phyloP scores from a whole-genome alignment of 2,113 vertebrate genomes.

The Ornithorhynchus anatinus region DNA sequence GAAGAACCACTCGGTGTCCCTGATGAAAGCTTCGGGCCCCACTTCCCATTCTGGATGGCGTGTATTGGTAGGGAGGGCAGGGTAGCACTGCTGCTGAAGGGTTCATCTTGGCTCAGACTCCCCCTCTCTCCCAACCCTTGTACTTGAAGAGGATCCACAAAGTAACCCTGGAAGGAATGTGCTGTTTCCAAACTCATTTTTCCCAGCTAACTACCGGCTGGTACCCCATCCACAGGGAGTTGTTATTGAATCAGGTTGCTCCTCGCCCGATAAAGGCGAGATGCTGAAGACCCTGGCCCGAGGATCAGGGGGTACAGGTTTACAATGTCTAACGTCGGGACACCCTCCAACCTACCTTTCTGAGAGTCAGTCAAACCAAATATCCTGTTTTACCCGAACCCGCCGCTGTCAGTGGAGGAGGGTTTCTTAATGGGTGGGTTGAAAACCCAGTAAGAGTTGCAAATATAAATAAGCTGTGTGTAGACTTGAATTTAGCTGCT shows the following conservation, averaged over 20 bases:
- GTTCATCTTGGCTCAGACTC: not conserved
- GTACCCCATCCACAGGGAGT: not conserved
- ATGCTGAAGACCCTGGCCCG: not conserved
- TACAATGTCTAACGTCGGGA: not conserved
- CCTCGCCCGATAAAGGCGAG: not conserved
- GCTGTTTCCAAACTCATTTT: conserved; percentile 29
- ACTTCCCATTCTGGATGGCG: not conserved
- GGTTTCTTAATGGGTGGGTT: not conserved
- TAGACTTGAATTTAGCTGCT: not conserved
- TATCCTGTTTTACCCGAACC: conserved; percentile 13
- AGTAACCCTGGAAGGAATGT: conserved; percentile 19
- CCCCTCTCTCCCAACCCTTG: not conserved
- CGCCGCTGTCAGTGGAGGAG: not conserved
- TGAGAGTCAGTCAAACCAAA: conserved; percentile 21
- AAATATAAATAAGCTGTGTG: not conserved
- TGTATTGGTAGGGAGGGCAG: not conserved
- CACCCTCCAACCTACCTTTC: not conserved
- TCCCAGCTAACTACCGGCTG: conserved; percentile 15
- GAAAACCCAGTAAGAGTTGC: not conserved
- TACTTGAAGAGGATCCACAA: not conserved
- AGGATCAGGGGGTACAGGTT: not conserved
- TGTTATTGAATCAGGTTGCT: not conserved
- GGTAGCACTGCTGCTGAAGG: not conserved
- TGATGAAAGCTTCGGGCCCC: not conserved
- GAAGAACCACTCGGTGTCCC: not conserved